Evolutionary conservation across 2,113 vertebrate species (phyloP).

Genomic region (Centrocercus urophasianus): DNA sequence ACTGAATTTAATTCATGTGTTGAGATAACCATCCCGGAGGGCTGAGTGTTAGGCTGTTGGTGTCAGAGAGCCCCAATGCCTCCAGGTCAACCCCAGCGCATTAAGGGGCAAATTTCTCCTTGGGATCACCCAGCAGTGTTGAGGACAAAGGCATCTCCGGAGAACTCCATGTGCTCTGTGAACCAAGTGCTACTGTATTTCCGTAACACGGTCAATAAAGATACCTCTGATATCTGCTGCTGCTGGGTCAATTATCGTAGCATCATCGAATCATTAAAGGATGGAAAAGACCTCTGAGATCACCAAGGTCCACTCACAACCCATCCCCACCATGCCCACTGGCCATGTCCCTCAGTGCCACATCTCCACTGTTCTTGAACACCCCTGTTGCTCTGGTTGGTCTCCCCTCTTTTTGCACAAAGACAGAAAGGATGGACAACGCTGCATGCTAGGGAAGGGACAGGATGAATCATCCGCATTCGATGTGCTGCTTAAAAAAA

Average conservation of each 20-base stretch:
- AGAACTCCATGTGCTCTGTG: constrained; percentile 23
- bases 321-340: no score
- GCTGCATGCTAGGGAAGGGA: background rate
- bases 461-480: background rate
- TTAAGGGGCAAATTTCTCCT: constrained; percentile 24
- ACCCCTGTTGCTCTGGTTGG: background rate
- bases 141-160: constrained; percentile 38
- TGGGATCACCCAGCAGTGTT: background rate
- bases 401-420: background rate
- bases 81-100: background rate
- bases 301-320: no score
- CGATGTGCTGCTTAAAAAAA: background rate
- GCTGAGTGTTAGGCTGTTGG: constrained; percentile 11
- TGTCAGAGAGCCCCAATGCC: constrained; percentile 8
- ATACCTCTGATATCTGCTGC: constrained; percentile 62
- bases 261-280: no score
- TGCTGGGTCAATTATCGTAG: background rate
- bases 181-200: constrained; percentile 61
- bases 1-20: constrained; percentile 4
- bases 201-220: constrained; percentile 66
- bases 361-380: no score
- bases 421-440: background rate
- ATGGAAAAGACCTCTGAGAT: no score
- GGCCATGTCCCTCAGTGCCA: no score
- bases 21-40: background rate